These are phyloP conservation scores for Cataglyphis hispanica DNA, from an alignment of 1,140 invertebrate species.

Conservation along the genomic window DNA sequence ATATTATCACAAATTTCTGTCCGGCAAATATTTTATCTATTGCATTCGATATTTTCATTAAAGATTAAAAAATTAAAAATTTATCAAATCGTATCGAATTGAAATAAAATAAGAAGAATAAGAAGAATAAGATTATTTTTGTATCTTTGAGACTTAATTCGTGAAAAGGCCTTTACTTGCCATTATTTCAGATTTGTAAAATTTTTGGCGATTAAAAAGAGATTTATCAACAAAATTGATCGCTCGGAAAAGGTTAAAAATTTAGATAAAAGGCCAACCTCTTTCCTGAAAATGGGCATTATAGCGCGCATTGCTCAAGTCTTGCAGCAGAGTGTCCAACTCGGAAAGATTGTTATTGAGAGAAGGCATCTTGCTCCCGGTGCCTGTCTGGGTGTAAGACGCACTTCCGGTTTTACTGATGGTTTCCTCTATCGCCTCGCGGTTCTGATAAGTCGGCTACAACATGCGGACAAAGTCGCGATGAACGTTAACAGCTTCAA, in stretches of 20 bases:
- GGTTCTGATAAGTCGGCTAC: slow-evolving; percentile 90
- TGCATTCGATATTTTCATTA: background rate
- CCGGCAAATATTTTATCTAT: background rate
- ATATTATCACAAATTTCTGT: background rate
- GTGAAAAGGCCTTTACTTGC: background rate
- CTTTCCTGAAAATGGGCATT: slow-evolving; percentile 83
- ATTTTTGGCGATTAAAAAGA: background rate
- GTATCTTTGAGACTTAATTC: background rate
- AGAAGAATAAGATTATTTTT: background rate
- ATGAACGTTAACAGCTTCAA: background rate
- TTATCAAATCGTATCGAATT: background rate
- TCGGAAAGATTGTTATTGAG: slow-evolving; percentile 95
- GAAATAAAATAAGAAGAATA: background rate
- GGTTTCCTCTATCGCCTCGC: slow-evolving; percentile 88
- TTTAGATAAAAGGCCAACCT: slow-evolving; percentile 73
- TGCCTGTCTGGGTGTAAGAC: slow-evolving; percentile 74
- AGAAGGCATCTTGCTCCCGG: slow-evolving; percentile 85
- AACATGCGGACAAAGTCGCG: slow-evolving; percentile 72
- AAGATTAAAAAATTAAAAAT: background rate
- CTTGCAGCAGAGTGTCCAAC: slow-evolving; percentile 95
- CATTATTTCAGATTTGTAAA: background rate
- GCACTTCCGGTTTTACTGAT: slow-evolving; percentile 82
- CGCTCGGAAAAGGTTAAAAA: background rate
- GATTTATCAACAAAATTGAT: background rate
- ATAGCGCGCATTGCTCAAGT: slow-evolving; percentile 95